Conservation (phyloP, 2,113 vertebrate genomes). For the Chelonoidis abingdonii region DNA sequence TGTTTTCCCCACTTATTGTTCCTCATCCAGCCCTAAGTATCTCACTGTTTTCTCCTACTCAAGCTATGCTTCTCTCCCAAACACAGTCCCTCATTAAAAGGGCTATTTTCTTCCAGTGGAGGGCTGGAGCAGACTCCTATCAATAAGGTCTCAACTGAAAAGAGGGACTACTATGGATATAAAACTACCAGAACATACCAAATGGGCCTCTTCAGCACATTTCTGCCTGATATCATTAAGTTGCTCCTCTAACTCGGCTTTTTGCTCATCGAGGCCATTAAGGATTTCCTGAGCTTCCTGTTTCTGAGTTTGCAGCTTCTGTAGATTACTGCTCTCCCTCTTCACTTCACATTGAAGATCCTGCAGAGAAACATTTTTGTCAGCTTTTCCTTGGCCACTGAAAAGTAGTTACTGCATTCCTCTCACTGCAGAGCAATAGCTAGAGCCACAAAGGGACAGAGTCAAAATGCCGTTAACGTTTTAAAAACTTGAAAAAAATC, state of each 20-base stretch:
- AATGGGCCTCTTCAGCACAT: conserved; percentile 89
- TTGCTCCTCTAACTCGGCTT: conserved; percentile 91
- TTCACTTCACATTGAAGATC: conserved; percentile 96
- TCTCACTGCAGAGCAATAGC: background rate
- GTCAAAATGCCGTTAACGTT: background rate
- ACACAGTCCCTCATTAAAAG: background rate
- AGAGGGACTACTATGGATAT: background rate
- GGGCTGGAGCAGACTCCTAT: background rate
- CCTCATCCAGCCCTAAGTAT: background rate
- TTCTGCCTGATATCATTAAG: conserved; percentile 90
- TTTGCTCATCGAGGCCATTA: conserved; percentile 93
- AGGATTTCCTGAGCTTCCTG: conserved; percentile 93
- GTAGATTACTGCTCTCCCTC: conserved; percentile 88
- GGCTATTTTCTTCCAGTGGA: background rate
- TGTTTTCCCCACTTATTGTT: background rate
- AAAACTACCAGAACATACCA: conserved; percentile 79
- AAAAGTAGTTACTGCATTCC: background rate
- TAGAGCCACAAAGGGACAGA: background rate
- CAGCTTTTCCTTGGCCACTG: background rate
- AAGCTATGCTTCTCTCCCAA: background rate
- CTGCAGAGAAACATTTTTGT: conserved; percentile 73
- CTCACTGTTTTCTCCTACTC: background rate
- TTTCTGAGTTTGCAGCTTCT: conserved; percentile 90
- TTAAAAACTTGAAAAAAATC: background rate
- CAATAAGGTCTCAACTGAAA: background rate